phyloP scores from a whole-genome alignment of 2,888 invertebrate species.

The Deilephila elpenor region DNA sequence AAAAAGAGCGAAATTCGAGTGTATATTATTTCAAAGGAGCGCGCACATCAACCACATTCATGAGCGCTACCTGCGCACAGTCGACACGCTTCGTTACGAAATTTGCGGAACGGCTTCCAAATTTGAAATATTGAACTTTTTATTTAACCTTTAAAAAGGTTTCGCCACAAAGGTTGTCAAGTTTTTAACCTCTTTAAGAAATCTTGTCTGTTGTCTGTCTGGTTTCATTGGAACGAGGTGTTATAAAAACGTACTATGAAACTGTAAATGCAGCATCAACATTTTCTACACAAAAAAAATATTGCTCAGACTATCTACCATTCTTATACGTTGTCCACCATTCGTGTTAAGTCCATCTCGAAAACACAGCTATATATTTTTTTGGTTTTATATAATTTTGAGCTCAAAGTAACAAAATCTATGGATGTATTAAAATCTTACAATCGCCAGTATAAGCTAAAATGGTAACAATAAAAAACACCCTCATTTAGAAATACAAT shows the following conservation, averaged over 20 bases:
- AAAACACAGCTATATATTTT: too few relatives aligned
- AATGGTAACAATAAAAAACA: too few relatives aligned
- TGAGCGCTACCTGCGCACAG: constrained; percentile 49
- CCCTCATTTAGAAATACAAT: too few relatives aligned
- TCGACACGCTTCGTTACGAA: constrained; percentile 74
- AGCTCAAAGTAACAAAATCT: too few relatives aligned
- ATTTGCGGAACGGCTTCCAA: constrained; percentile 73
- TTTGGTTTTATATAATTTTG: too few relatives aligned
- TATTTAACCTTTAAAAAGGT: constrained; percentile 41
- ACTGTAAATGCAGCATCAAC: not conserved
- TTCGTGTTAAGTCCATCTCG: too few relatives aligned
- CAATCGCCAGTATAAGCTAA: too few relatives aligned
- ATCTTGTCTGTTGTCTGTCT: not conserved
- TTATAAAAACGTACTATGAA: too few relatives aligned
- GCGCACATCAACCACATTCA: constrained; percentile 34
- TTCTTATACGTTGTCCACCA: too few relatives aligned
- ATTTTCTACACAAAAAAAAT: not conserved
- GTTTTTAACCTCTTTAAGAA: constrained; percentile 6
- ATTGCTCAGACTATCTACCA: not conserved
- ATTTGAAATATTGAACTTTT: constrained; percentile 69
- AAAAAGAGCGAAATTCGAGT: constrained; percentile 5
- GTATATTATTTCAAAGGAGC: not conserved
- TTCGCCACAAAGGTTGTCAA: constrained; percentile 24
- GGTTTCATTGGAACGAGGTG: not conserved
- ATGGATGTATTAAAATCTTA: too few relatives aligned